Conservation (phyloP, 2,888 invertebrate species). For the Itoplectis maculator region DNA sequence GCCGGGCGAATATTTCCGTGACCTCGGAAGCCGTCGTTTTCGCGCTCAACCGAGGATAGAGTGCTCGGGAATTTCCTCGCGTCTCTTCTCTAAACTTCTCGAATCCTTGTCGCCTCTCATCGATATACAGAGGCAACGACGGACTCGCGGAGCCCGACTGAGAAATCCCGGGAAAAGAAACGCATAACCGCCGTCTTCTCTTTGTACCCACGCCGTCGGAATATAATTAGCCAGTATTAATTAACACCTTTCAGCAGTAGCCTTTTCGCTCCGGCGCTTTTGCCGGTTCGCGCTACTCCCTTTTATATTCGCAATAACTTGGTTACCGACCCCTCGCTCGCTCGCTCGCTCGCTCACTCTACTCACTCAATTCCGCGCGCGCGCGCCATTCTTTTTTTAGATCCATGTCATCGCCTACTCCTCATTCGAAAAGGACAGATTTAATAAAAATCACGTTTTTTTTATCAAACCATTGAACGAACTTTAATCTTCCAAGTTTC, state of each 20-base stretch:
- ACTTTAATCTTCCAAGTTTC: no score
- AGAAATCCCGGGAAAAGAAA: slow-evolving; percentile 56
- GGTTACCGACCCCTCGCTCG: slow-evolving; percentile 72
- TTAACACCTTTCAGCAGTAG: slow-evolving; percentile 80
- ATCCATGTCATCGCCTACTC: no score
- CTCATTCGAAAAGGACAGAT: neutral
- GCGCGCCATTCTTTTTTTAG: neutral
- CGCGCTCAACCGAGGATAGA: slow-evolving; percentile 51
- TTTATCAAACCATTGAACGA: no score
- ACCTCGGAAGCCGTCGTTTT: slow-evolving; percentile 65
- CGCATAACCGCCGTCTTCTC: neutral
- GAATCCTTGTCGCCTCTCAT: slow-evolving; percentile 51
- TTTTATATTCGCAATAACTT: slow-evolving; percentile 80
- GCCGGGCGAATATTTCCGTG: slow-evolving; percentile 61
- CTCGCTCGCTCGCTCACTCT: no score
- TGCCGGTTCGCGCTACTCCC: slow-evolving; percentile 64
- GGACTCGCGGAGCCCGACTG: slow-evolving; percentile 6
- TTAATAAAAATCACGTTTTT: neutral
- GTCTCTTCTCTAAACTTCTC: slow-evolving; percentile 39
- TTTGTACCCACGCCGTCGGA: slow-evolving; percentile 36
- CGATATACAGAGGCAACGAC: slow-evolving; percentile 43
- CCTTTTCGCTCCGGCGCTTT: slow-evolving; percentile 58
- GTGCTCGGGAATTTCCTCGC: slow-evolving; percentile 55
- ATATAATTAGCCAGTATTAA: slow-evolving; percentile 80
- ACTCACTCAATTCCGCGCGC: slow-evolving; percentile 40